phyloP scores from a whole-genome alignment of 2,113 vertebrate genomes.

The Isichthys henryi region DNA sequence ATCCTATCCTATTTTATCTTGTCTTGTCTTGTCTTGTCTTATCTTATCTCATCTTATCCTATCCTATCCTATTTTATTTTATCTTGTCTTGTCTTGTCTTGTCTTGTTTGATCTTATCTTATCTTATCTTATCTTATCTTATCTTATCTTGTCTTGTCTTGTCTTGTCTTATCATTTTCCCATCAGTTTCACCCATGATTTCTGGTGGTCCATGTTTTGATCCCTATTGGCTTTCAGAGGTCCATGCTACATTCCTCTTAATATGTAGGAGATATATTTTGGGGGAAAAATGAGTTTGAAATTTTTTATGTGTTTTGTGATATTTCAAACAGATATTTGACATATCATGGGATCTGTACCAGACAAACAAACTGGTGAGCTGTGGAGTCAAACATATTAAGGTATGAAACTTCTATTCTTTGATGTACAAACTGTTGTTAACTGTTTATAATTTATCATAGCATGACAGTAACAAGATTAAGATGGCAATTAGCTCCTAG shows the following conservation, averaged over 20 bases:
- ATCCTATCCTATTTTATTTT: too few relatives aligned
- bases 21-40: too few relatives aligned
- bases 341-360: conserved; percentile 84
- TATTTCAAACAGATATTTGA: conserved; percentile 74
- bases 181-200: neutral
- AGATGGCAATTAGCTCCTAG: neutral
- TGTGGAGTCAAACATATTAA: conserved; percentile 87
- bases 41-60: too few relatives aligned
- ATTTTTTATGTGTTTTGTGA: conserved; percentile 5
- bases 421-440: neutral
- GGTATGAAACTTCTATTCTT: conserved; percentile 51
- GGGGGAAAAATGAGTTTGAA: neutral
- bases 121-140: too few relatives aligned
- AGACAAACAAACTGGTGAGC: conserved; percentile 81
- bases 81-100: too few relatives aligned
- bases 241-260: neutral
- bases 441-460: neutral
- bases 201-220: neutral
- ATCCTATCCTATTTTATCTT: too few relatives aligned
- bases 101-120: too few relatives aligned
- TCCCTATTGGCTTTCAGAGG: neutral
- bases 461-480: neutral
- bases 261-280: neutral
- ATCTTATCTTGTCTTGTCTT: too few relatives aligned
- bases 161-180: neutral